Evolutionary conservation across 2,797 vertebrate species (phyloP), one percentile per base, ranked within the genome.

Genomic region (Triplophysa yarkandensis): DNA sequence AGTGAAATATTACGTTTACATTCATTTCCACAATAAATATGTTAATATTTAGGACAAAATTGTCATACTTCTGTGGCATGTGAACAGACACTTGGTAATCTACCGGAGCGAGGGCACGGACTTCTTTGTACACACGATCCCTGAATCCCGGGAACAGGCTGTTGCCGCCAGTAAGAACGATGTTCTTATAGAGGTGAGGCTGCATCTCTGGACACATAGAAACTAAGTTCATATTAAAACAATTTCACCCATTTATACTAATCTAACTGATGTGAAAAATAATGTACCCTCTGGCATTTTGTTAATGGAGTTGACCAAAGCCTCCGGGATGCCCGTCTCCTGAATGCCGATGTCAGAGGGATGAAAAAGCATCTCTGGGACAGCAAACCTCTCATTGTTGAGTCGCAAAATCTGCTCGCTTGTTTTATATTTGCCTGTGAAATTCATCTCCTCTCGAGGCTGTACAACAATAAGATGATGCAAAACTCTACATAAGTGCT

Each of bases 321-420:
- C 93, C 89, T 99, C 97, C 9, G 95, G 95, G 84, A 99, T 93
- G 32, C 98, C 98, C 94, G 94, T 98, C 90, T 99, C 98, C 89
- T 97, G 96, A 86, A 99, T 95, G 41, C 97, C 96, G 78, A 99
- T 98, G 85, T 99, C 98, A 0, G 96, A 96, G 25, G 98, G 98
- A 83, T 97, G 95, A 71, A 99, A 97, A 62, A 99, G 93, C 88
- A 97, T 99, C 88, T 99, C 98, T 21, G 98, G 98, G 74, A 99
- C 96, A 14, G 96, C 96, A 77, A 99, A 99, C 83, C 98, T 94
- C 89, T 99, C 98, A 77, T 99, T 99, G 81, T 89, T 88, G 82
- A 99, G 84, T 71, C 96, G 91, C 83, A 99, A 91, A 83, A 95
- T 98, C 88, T 99, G 98, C 89, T 99, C 98, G 2, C 96, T 94